Evolutionary conservation across 2,113 vertebrate genomes (phyloP).

Genomic region (Amblyornis subalaris): DNA sequence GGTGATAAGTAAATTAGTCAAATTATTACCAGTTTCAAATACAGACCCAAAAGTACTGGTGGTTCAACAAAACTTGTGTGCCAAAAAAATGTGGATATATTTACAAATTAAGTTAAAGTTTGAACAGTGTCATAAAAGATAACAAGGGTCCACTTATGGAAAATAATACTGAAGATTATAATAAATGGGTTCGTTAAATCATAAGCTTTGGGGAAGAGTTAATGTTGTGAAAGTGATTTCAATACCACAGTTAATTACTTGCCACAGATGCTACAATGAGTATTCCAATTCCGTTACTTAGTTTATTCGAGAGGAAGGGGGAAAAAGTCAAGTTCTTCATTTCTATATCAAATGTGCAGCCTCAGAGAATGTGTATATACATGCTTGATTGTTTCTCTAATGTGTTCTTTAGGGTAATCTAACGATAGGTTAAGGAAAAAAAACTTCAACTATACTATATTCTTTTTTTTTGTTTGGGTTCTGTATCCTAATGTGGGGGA

Average conservation of each 20-base stretch:
- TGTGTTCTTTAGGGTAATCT: background rate
- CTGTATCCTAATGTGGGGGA: background rate
- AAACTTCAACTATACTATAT: background rate
- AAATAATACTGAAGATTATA: background rate
- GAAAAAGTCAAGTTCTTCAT: background rate
- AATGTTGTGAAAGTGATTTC: slow-evolving; percentile 20
- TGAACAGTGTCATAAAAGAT: background rate
- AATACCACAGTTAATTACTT: slow-evolving; percentile 8
- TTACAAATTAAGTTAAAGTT: background rate
- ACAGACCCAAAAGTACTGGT: background rate
- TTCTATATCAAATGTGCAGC: background rate
- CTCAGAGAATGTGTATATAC: background rate
- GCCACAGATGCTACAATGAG: background rate
- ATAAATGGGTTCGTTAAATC: slow-evolving; percentile 8
- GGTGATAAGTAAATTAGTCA: background rate
- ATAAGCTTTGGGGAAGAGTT: background rate
- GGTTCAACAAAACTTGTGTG: background rate
- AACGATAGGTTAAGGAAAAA: background rate
- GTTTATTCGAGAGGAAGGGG: background rate
- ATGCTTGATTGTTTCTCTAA: background rate
- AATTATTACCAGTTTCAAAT: background rate
- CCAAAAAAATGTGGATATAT: background rate
- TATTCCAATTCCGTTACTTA: background rate
- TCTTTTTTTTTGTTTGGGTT: background rate
- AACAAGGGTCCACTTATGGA: background rate